Evolutionary conservation across 2,113 vertebrate genomes (phyloP), one percentile per base, ranked within the genome.

Genomic region (Microcebus tavaratra): DNA sequence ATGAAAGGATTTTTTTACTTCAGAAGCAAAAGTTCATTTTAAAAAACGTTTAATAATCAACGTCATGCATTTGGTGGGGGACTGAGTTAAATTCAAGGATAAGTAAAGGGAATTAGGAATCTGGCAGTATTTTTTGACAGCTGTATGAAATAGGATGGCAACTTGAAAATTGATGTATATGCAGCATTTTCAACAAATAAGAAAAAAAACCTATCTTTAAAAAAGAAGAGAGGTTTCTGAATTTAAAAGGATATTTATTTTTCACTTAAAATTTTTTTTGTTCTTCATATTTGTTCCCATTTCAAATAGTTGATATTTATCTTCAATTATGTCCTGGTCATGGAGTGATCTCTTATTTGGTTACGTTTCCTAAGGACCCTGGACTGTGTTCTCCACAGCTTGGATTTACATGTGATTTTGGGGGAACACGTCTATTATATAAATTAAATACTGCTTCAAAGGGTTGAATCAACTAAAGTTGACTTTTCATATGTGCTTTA

Each of bases 211-310:
- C 42, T 45, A 45, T 45, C 5, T 45, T 45, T 45, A 45, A 45
- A 21, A 5, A 42, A 42, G 42, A 45, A 45, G 5, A 7, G 42
- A 45, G 42, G 42, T 45, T 45, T 82, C 6, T 27, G 80, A 57
- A 84, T 25, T 57, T 81, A 70, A 67, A 82, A 78, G 23, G 39
- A 53, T 82, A 42, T 78, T 87, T 63, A 27, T 82, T 84, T 89
- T 95, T 23, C 57, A 27, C 3, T 79, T 93, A 73, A 87, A 76
- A 91, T 88, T 67, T 81, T 39, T 94, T 96, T 86, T 45, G 73
- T 78, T 76, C 53, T 92, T 85, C 48, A 1, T 83, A 45, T 91
- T 85, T 96, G 39, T 88, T 90, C 78, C 42, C 63, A 36, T 73
- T 96, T 90, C 68, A 7, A 45, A 45, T 45, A 45, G 81, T 76